Base-by-base conservation (phyloP, 2,797 vertebrate genomes). In the Lophotriccus pileatus region DNA sequence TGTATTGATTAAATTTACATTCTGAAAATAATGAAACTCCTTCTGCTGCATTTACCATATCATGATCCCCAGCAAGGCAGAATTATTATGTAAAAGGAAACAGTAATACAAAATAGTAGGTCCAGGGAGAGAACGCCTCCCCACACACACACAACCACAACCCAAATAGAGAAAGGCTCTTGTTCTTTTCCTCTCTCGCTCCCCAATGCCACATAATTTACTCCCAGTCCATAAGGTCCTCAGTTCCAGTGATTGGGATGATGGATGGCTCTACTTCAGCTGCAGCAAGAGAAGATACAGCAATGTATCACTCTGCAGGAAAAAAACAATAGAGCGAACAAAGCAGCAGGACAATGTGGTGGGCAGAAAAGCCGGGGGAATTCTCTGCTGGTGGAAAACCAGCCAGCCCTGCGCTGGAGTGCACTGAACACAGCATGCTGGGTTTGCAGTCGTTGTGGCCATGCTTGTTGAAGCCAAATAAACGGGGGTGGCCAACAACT, bases 251-350 rank as follows among this genome's bases (percentile, higher is more conserved):
- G 97, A 97, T 68, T 96, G 97, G 95, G 76, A 97, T 98, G 98
- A 98, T 98, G 97, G 97, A 98, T 98, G 95, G 97, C 96, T 97
- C 95, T 93, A 78, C 97, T 98, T 97, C 92, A 94, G 96, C 93
- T 93, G 94, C 94, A 94, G 76, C 81, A 87, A 76, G 94, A 89
- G 50, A 95, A 94, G 96, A 91, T 86, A 74, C 90, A 82, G 94
- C 95, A 92, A 96, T 98, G 98, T 84, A 98, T 98, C 97, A 97
- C 95, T 95, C 97, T 50, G 72, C 94, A 95, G 96, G 96, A 96
- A 90, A 89, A 83, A 84, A 83, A 97, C 97, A 97, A 97, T 83
- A 94, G 96, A 96, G 95, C 21, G 93, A 97, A 96, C 28, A n/a
- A 96, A 97, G 79, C 97, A 96, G 96, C 95, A 86, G 97, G 93